These are phyloP conservation scores for Gerris lacustris DNA, from an alignment of 2,888 invertebrate species.

Conservation along the genomic window DNA sequence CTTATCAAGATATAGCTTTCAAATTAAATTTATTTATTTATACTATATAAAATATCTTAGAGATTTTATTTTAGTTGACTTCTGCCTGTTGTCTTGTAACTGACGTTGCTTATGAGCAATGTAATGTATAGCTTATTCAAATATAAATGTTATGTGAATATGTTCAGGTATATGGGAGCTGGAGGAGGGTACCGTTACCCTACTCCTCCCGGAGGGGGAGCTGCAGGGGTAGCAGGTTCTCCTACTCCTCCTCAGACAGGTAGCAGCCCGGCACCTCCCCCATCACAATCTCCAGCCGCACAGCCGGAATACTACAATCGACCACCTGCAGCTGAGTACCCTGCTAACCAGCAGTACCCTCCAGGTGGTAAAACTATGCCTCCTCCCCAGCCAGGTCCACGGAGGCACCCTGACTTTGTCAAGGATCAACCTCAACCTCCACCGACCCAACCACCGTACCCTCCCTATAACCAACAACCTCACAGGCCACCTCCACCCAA, in stretches of 20 bases:
- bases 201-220: slow-evolving; percentile 26
- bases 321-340: background rate
- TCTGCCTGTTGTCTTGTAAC: too few relatives aligned
- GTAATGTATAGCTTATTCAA: too few relatives aligned
- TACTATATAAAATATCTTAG: too few relatives aligned
- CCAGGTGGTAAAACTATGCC: slow-evolving; percentile 41
- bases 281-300: slow-evolving; percentile 14
- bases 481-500: slow-evolving; percentile 49
- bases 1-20: too few relatives aligned
- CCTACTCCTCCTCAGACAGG: slow-evolving; percentile 15
- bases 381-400: slow-evolving; percentile 55
- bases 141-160: background rate
- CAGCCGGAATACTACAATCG: slow-evolving; percentile 14
- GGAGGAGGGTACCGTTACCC: slow-evolving; percentile 26
- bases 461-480: slow-evolving; percentile 51
- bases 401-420: slow-evolving; percentile 70
- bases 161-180: slow-evolving; percentile 20
- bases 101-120: too few relatives aligned
- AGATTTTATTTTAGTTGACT: too few relatives aligned
- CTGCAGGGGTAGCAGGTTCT: background rate
- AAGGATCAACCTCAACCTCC: slow-evolving; percentile 49
- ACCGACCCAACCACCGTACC: slow-evolving; percentile 47
- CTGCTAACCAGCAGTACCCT: slow-evolving; percentile 18
- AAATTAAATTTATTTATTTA: too few relatives aligned
- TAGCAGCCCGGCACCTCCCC: background rate